Conservation (phyloP, 2,797 vertebrate genomes). For the Channa striata region DNA sequence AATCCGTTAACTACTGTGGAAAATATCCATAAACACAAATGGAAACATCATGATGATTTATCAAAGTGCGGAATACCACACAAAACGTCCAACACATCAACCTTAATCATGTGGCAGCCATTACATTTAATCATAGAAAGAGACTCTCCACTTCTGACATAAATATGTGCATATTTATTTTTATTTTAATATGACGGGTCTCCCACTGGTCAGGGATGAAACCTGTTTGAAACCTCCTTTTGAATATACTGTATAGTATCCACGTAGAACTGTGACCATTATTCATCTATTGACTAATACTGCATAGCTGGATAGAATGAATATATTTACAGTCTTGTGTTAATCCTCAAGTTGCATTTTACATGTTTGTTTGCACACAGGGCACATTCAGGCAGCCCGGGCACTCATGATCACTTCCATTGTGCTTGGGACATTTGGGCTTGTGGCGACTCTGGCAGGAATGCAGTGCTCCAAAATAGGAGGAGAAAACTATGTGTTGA, state of each 20-base stretch:
- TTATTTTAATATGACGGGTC: neutral
- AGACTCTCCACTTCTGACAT: neutral
- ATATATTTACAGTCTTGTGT: no score
- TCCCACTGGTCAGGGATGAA: neutral
- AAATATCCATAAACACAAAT: neutral
- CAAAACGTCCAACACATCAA: neutral
- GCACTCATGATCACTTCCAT: constrained; percentile 91
- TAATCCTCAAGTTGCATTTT: neutral
- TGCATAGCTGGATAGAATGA: no score
- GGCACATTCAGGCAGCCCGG: constrained; percentile 89
- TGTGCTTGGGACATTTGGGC: constrained; percentile 85
- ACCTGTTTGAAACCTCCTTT: neutral
- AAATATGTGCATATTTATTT: neutral
- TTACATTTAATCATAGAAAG: neutral
- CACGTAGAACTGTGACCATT: no score
- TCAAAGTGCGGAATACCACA: no score
- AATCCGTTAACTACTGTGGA: neutral
- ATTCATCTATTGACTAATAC: no score
- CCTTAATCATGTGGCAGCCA: neutral
- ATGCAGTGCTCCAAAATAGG: constrained; percentile 89
- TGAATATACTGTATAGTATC: neutral
- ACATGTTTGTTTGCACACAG: constrained; percentile 70
- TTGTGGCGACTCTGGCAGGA: constrained; percentile 83
- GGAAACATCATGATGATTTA: neutral
- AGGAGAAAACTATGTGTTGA: constrained; percentile 81